These are phyloP conservation scores for Enoplosus armatus DNA, from an alignment of 2,797 vertebrate species.

Conservation along the genomic window DNA sequence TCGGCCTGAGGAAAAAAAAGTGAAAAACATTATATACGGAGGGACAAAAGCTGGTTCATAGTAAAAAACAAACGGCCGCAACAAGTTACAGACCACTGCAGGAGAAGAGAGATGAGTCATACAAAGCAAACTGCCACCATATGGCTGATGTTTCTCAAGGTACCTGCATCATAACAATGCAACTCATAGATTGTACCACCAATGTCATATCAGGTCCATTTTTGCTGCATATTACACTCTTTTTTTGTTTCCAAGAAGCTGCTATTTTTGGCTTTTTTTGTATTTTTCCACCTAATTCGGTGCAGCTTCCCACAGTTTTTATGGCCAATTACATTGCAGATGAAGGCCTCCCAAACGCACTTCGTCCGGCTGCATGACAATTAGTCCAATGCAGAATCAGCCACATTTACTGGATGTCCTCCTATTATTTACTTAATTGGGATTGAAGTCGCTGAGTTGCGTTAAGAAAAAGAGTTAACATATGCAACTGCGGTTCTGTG, in stretches of 20 bases:
- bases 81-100: conserved; percentile 13
- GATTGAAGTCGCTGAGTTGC: too few species aligned
- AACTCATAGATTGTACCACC: background rate
- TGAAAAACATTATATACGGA: background rate
- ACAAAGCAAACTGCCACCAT: conserved; percentile 10
- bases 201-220: conserved; percentile 3
- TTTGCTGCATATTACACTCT: background rate
- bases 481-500: background rate
- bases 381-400: conserved; percentile 27
- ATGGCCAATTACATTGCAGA: conserved; percentile 26
- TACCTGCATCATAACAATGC: background rate
- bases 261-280: conserved; percentile 30
- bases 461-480: background rate
- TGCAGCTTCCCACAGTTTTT: conserved; percentile 22
- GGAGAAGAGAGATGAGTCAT: conserved; percentile 35
- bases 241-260: conserved; percentile 24
- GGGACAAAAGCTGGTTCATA: background rate
- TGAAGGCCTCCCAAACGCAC: background rate
- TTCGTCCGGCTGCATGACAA: conserved; percentile 15
- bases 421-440: too few species aligned
- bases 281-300: background rate
- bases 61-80: conserved; percentile 7
- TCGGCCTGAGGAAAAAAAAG: background rate
- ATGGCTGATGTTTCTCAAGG: conserved; percentile 2
- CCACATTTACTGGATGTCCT: conserved; percentile 5